Base-by-base conservation (phyloP, 1,140 invertebrate genomes). In the Penaeus japonicus region DNA sequence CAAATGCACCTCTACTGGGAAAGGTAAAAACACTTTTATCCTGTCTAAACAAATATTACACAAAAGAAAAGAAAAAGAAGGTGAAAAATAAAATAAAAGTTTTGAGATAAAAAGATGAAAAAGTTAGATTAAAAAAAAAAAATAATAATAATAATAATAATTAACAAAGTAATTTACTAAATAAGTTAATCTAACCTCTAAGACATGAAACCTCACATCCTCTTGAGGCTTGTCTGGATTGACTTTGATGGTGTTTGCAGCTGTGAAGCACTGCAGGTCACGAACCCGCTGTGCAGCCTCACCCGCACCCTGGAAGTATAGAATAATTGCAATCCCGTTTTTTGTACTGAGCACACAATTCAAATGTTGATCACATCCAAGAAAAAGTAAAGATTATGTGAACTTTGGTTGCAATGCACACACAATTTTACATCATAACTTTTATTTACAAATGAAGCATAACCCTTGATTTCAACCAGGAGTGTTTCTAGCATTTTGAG, bases 171-270 rank as follows among this genome's bases (percentile, higher is more conserved):
- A n/a, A n/a, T n/a, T n/a, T n/a, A n/a, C n/a, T n/a, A n/a, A n/a
- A n/a, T n/a, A n/a, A n/a, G n/a, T n/a, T n/a, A 55, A 7, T 90
- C 90, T 91, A 91, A 94, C 95, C 92, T 95, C 94, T 73, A 96
- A 92, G 79, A 95, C 94, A 82, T 94, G 92, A 89, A 95, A 94
- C 91, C 96, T 95, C 53, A 94, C 94, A 79, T 94, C 92, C 90
- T 95, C 93, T 91, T 95, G 94, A 47, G 95, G 94, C 90, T 95
- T 95, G 91, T 95, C 95, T 32, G 95, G 94, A 92, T 94, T 95
- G 27, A 95, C 94, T 92, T 95, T 95, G 73, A 95, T 93, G 82
- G 93, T 93, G 90, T 93, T 93, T 30, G 95, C 94, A 84, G 93
- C 93, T 91, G 95, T 94, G 90, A 95, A 96, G 85, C 93, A 93